A percentile compares a stretch with the other conserved stretches of the same genome.
phyloP scores from a whole-genome alignment of 2,888 invertebrate species.

The Cylloceria caligata region DNA sequence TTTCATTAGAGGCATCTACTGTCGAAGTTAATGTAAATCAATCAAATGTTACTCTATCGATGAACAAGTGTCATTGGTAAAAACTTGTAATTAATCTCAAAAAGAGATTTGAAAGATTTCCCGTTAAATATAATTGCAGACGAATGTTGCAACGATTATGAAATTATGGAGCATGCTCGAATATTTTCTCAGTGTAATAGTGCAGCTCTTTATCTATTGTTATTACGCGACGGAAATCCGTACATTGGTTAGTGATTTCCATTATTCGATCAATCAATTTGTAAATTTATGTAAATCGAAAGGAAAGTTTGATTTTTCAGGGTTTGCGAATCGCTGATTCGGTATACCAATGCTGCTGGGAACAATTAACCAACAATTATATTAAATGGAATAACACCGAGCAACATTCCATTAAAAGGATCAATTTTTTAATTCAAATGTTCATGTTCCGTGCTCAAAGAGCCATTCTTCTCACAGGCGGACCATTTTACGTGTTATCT shows the following conservation, averaged over 20 bases:
- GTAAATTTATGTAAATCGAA: neutral
- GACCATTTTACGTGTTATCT: slow-evolving; percentile 75
- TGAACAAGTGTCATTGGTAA: neutral
- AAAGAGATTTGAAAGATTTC: no score
- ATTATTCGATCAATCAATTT: slow-evolving; percentile 17
- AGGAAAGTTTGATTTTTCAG: slow-evolving; percentile 60
- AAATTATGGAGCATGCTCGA: slow-evolving; percentile 72
- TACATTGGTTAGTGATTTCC: slow-evolving; percentile 67
- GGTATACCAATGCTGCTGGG: slow-evolving; percentile 73
- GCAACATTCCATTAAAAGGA: slow-evolving; percentile 15
- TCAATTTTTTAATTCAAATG: slow-evolving; percentile 65
- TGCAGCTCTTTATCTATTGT: slow-evolving; percentile 73
- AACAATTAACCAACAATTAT: slow-evolving; percentile 44
- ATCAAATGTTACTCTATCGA: neutral
- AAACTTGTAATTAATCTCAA: neutral
- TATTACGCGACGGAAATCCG: slow-evolving; percentile 71
- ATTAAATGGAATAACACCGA: slow-evolving; percentile 4
- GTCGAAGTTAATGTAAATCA: slow-evolving; percentile 71
- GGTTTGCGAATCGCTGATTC: slow-evolving; percentile 72
- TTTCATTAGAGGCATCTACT: slow-evolving; percentile 73
- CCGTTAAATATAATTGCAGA: slow-evolving; percentile 24
- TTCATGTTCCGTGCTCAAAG: slow-evolving; percentile 71
- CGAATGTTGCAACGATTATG: slow-evolving; percentile 59
- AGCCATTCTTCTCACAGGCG: slow-evolving; percentile 73
- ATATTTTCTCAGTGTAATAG: slow-evolving; percentile 68